phyloP scores from a whole-genome alignment of 2,888 invertebrate genomes.

The Helleia helle region DNA sequence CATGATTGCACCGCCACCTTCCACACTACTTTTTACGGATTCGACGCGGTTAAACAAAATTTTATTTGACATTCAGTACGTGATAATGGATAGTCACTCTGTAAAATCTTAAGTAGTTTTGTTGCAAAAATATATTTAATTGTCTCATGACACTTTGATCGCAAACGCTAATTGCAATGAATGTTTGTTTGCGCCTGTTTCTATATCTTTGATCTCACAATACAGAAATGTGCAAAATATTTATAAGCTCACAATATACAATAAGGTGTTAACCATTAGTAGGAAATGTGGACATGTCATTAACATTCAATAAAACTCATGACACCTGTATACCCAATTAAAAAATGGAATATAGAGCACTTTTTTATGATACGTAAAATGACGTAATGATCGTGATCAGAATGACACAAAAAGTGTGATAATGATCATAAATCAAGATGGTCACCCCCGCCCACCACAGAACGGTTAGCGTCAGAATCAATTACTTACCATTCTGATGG shows the following conservation, averaged over 20 bases:
- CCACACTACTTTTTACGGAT: too few relatives aligned
- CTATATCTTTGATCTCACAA: slow-evolving; percentile 5
- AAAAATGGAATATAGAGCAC: not conserved
- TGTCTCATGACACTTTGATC: slow-evolving; percentile 2
- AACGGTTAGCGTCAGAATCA: slow-evolving; percentile 30
- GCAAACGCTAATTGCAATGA: not conserved
- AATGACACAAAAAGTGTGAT: not conserved
- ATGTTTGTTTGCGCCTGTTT: slow-evolving; percentile 1
- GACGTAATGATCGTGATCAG: not conserved
- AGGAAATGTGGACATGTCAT: not conserved
- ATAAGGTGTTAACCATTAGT: not conserved
- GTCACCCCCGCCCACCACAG: not conserved
- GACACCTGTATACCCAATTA: not conserved
- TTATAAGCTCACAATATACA: not conserved
- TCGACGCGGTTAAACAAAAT: too few relatives aligned
- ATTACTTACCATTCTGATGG: slow-evolving; percentile 25
- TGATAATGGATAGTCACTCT: too few relatives aligned
- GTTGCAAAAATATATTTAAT: too few relatives aligned
- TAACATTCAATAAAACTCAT: not conserved
- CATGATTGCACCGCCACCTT: too few relatives aligned
- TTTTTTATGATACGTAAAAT: not conserved
- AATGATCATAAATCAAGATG: slow-evolving; percentile 2
- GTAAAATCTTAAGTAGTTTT: too few relatives aligned
- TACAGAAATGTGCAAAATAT: not conserved
- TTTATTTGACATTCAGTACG: too few relatives aligned